Conservation (phyloP, 2,888 invertebrate genomes). For the Drosophila picticornis region DNA sequence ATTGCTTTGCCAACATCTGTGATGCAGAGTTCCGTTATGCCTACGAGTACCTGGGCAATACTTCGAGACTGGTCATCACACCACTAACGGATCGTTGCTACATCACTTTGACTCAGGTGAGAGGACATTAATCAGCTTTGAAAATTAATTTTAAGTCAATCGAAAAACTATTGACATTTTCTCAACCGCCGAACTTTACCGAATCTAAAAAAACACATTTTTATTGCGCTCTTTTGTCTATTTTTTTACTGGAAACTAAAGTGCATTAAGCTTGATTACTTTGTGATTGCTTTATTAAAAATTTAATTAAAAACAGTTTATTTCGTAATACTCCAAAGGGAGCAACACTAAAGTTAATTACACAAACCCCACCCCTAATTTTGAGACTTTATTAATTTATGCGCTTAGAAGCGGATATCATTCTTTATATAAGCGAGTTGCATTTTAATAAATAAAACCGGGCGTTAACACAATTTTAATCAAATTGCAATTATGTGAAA, state of each 20-base stretch:
- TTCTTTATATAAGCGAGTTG: background rate
- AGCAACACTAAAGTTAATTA: background rate
- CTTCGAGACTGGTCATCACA: constrained; percentile 96
- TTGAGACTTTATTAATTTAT: background rate
- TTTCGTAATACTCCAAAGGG: background rate
- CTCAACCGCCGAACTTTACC: background rate
- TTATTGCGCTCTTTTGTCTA: background rate
- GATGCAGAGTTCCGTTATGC: constrained; percentile 96
- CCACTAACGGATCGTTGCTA: constrained; percentile 98
- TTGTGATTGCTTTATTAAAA: background rate
- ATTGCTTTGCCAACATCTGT: constrained; percentile 97
- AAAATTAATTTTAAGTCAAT: background rate
- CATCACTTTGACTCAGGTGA: constrained; percentile 95
- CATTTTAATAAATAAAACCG: background rate
- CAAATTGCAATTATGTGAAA: constrained; percentile 18
- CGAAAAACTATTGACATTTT: background rate
- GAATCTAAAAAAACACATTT: background rate
- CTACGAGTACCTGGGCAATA: constrained; percentile 97
- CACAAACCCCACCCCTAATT: background rate
- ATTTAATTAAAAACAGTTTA: background rate
- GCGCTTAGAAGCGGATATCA: background rate
- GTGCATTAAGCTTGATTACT: background rate
- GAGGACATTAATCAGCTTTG: background rate
- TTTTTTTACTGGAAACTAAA: background rate
- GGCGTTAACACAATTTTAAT: background rate